These are phyloP conservation scores for Leucophenga varia DNA, from an alignment of 1,140 invertebrate genomes.

Conservation along the genomic window DNA sequence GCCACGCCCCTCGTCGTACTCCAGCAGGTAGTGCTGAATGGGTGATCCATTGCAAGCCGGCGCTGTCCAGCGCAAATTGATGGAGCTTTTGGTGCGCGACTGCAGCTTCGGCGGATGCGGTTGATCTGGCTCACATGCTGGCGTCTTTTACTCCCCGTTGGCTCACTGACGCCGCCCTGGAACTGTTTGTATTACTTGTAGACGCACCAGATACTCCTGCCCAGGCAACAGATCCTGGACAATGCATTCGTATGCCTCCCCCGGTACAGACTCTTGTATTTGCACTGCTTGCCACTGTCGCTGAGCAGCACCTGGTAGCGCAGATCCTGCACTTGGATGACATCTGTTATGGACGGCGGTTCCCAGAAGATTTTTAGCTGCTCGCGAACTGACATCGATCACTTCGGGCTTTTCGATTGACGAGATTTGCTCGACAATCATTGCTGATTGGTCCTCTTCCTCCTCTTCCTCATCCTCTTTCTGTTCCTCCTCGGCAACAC, in stretches of 20 bases:
- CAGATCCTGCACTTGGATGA: slow-evolving; percentile 61
- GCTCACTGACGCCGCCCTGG: slow-evolving; percentile 60
- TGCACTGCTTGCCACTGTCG: slow-evolving; percentile 73
- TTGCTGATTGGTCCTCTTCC: slow-evolving; percentile 64
- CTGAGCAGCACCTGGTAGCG: slow-evolving; percentile 77
- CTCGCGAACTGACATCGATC: slow-evolving; percentile 73
- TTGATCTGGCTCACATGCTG: slow-evolving; percentile 67
- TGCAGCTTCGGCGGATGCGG: slow-evolving; percentile 64
- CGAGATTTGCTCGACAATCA: slow-evolving; percentile 69
- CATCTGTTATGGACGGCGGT: slow-evolving; percentile 64
- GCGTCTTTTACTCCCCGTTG: slow-evolving; percentile 64
- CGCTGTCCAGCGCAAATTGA: slow-evolving; percentile 68
- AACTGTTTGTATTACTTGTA: slow-evolving; percentile 63
- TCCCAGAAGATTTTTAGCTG: slow-evolving; percentile 78
- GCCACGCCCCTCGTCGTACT: slow-evolving; percentile 71
- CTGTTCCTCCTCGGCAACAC: no score
- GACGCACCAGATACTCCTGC: slow-evolving; percentile 76
- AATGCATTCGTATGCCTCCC: slow-evolving; percentile 70
- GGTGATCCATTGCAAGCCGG: slow-evolving; percentile 76
- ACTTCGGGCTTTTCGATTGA: slow-evolving; percentile 74
- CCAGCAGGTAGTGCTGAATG: slow-evolving; percentile 75
- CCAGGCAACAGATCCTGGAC: slow-evolving; percentile 80
- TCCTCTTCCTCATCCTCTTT: slow-evolving; percentile 73
- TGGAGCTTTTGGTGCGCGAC: slow-evolving; percentile 61
- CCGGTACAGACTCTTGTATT: slow-evolving; percentile 79